A percentile compares a stretch with the other conserved stretches of the same genome.
These are phyloP conservation scores for Gastrophysa polygoni DNA, from an alignment of 2,888 invertebrate species.

Conservation along the genomic window DNA sequence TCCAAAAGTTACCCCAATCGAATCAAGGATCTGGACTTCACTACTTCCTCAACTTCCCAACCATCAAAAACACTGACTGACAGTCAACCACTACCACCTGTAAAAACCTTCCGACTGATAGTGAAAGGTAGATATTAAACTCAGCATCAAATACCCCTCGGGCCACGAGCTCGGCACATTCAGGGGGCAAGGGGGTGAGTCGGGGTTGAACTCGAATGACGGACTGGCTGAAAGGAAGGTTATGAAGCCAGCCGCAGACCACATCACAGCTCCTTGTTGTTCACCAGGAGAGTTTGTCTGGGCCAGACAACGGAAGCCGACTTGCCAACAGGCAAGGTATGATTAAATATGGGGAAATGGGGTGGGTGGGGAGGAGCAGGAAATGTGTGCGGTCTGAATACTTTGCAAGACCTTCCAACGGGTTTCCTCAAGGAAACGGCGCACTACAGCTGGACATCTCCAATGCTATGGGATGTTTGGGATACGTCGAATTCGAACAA, in stretches of 20 bases:
- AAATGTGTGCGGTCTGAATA: neutral
- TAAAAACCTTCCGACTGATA: slow-evolving; percentile 22
- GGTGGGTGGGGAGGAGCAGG: neutral
- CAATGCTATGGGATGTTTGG: no score
- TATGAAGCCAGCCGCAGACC: slow-evolving; percentile 55
- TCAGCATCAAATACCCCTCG: slow-evolving; percentile 27
- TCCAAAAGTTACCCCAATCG: neutral
- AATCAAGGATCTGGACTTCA: neutral
- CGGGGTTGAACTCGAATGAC: slow-evolving; percentile 40
- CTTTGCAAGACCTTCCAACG: neutral
- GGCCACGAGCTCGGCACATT: neutral
- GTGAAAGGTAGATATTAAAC: slow-evolving; percentile 33
- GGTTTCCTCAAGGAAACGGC: neutral
- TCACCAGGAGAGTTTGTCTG: slow-evolving; percentile 44
- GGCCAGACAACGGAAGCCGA: slow-evolving; percentile 37
- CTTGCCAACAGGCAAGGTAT: slow-evolving; percentile 45
- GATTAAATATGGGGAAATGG: slow-evolving; percentile 16
- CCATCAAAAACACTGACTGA: slow-evolving; percentile 19
- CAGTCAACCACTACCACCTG: neutral
- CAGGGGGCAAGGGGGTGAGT: slow-evolving; percentile 8
- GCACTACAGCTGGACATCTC: no score
- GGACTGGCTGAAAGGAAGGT: slow-evolving; percentile 54
- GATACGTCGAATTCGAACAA: no score
- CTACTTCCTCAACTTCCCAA: neutral
- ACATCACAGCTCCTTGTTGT: slow-evolving; percentile 56